A percentile compares a stretch with the other conserved stretches of the same genome.
phyloP scores from a whole-genome alignment of 2,113 vertebrate genomes.

The Rafetus swinhoei region DNA sequence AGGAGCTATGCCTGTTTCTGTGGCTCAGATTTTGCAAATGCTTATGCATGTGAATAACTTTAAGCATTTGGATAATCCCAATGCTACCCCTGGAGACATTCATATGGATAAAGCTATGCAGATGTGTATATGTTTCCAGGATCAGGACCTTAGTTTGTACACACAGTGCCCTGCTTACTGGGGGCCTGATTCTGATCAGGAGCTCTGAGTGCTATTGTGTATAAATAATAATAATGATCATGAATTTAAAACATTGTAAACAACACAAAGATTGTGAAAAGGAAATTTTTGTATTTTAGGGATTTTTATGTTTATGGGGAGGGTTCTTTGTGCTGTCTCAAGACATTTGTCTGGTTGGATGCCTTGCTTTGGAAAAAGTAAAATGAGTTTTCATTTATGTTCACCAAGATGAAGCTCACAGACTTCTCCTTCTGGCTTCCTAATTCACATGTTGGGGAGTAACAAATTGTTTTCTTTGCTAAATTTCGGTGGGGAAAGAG shows the following conservation, averaged over 20 bases:
- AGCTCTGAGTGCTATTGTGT: not conserved
- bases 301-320: not conserved
- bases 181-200: accelerated
- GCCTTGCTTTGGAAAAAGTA: constrained; percentile 69
- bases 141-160: not conserved
- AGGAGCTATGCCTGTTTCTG: not conserved
- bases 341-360: constrained; percentile 68
- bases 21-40: constrained; percentile 31
- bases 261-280: not conserved
- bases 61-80: not conserved
- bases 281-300: not conserved
- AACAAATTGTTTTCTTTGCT: constrained; percentile 75
- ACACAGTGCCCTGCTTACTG: accelerated
- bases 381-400: constrained; percentile 37
- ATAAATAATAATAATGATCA: accelerated
- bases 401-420: not conserved
- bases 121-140: not conserved
- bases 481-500: constrained; percentile 63
- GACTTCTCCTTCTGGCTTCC: constrained; percentile 42
- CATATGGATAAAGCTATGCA: not conserved
- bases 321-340: constrained; percentile 59
- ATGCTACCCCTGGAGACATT: not conserved
- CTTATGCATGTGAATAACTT: constrained; percentile 39
- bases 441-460: constrained; percentile 57
- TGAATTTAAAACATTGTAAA: not conserved